phyloP scores from a whole-genome alignment of 2,888 invertebrate genomes.

The Clanis bilineata region DNA sequence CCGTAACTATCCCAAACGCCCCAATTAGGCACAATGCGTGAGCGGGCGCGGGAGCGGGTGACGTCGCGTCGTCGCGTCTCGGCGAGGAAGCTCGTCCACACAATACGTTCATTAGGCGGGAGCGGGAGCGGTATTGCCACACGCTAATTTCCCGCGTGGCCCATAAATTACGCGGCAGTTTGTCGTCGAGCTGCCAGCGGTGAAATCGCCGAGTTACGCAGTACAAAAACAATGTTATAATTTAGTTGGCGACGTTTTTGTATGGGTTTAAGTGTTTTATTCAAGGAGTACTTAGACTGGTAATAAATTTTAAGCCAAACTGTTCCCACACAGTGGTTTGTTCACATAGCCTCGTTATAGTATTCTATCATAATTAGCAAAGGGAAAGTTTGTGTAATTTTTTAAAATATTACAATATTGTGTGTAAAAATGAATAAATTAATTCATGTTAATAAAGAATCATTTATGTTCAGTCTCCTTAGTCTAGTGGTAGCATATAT shows the following conservation, averaged over 20 bases:
- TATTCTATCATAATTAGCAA: no score
- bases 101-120: slow-evolving; percentile 32
- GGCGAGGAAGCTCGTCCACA: slow-evolving; percentile 26
- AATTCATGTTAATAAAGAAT: no score
- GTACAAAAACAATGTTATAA: slow-evolving; percentile 11
- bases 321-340: no score
- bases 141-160: slow-evolving; percentile 60
- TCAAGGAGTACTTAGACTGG: not conserved
- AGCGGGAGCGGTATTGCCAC: slow-evolving; percentile 24
- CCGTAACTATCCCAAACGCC: slow-evolving; percentile 25
- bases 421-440: no score
- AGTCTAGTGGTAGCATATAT: no score
- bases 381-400: no score
- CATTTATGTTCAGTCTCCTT: no score
- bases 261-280: not conserved
- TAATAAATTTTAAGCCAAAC: no score
- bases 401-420: no score
- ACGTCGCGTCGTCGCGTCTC: no score
- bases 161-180: slow-evolving; percentile 56
- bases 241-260: not conserved
- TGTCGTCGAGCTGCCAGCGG: slow-evolving; percentile 37
- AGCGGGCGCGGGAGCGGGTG: slow-evolving; percentile 24
- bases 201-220: slow-evolving; percentile 12
- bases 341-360: no score
- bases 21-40: slow-evolving; percentile 29